Conservation (phyloP, 1,140 invertebrate species). For the Mycetomoellerius zeteki region DNA sequence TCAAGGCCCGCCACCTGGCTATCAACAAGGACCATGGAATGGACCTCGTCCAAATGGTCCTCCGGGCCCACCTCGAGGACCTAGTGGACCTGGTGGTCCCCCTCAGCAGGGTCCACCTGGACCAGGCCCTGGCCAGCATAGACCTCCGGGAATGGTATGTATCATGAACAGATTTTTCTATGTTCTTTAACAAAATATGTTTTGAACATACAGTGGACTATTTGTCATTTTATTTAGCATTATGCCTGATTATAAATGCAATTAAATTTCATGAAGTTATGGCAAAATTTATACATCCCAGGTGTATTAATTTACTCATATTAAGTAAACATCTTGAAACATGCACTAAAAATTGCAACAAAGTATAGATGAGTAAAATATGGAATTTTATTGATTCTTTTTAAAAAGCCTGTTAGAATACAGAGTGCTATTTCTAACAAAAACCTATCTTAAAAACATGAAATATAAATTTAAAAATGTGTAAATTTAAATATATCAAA, state of each 20-base stretch:
- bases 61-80: conserved; percentile 86
- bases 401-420: background rate
- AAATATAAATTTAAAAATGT: background rate
- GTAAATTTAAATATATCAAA: conserved; percentile 24
- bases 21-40: conserved; percentile 89
- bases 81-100: conserved; percentile 86
- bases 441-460: background rate
- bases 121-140: conserved; percentile 89
- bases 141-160: conserved; percentile 91
- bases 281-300: background rate
- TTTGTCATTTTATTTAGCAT: conserved; percentile 15
- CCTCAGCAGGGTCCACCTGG: conserved; percentile 88
- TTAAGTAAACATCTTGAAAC: background rate
- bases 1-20: conserved; percentile 87
- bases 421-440: background rate
- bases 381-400: background rate
- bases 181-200: background rate
- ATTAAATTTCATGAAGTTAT: background rate
- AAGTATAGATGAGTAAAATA: background rate
- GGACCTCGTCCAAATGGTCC: conserved; percentile 88
- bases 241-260: background rate
- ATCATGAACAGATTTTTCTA: background rate
- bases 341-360: background rate
- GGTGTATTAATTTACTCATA: background rate
- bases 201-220: background rate